Conservation (phyloP, 2,113 vertebrate species). For the human region DNA sequence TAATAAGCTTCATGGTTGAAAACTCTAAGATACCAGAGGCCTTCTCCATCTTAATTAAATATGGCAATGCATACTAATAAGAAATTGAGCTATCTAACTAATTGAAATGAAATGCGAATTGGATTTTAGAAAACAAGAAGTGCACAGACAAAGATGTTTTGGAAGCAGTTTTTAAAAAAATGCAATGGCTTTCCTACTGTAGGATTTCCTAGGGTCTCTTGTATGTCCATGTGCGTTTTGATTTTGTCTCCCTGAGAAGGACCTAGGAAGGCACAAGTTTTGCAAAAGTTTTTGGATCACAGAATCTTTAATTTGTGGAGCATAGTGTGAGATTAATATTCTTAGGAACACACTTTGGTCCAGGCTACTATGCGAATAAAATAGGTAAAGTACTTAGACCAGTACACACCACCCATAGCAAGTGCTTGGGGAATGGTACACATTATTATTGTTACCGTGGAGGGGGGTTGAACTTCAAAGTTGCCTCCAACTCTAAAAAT, state of each 20-base stretch:
- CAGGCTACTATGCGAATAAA: background rate
- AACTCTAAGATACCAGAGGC: background rate
- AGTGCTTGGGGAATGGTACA: background rate
- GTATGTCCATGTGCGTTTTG: background rate
- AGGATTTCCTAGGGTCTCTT: background rate
- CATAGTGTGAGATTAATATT: background rate
- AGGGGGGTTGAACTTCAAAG: background rate
- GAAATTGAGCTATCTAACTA: background rate
- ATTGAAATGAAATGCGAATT: background rate
- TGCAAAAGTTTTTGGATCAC: background rate
- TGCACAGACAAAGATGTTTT: background rate
- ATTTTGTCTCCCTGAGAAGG: background rate
- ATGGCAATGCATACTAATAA: background rate
- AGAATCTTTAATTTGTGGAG: background rate
- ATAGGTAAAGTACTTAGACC: fast-evolving
- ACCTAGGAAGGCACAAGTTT: background rate
- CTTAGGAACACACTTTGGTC: background rate
- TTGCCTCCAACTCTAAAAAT: background rate
- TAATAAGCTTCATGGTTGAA: background rate
- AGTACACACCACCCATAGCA: fast-evolving
- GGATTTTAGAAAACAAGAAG: conserved; percentile 40
- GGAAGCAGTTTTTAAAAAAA: background rate
- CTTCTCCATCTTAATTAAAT: background rate
- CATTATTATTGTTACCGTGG: fast-evolving
- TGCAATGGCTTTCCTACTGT: background rate